phyloP scores from a whole-genome alignment of 2,888 invertebrate genomes.

The Leucoptera coffeella region DNA sequence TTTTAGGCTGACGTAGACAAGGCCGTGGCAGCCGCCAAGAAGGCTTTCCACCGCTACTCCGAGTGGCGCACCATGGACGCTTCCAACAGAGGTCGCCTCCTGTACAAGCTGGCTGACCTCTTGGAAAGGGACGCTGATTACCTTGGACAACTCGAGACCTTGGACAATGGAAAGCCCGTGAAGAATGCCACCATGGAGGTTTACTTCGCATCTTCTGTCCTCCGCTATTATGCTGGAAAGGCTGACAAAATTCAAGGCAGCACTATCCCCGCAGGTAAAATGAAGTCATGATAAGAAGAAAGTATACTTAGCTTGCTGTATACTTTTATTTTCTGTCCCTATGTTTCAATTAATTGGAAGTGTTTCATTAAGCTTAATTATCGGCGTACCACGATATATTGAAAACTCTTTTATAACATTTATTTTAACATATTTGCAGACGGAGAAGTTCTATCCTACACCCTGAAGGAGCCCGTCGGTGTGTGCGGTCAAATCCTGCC shows the following conservation, averaged over 20 bases:
- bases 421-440: conserved; percentile 27
- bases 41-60: conserved; percentile 67
- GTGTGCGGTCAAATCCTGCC: conserved; percentile 89
- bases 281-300: not conserved
- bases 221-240: conserved; percentile 86
- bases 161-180: conserved; percentile 91
- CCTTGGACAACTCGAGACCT: conserved; percentile 78
- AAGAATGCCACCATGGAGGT: conserved; percentile 61
- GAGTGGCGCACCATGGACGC: conserved; percentile 78
- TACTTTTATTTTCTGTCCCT: no score
- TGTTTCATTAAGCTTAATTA: no score
- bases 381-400: no score
- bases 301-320: not conserved
- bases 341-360: no score
- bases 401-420: not conserved
- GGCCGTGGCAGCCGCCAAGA: conserved; percentile 72
- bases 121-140: conserved; percentile 65
- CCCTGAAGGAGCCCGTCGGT: conserved; percentile 77
- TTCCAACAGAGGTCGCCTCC: conserved; percentile 66
- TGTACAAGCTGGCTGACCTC: conserved; percentile 67
- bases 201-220: conserved; percentile 46
- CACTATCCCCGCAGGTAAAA: conserved; percentile 60
- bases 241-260: conserved; percentile 80
- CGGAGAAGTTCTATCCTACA: conserved; percentile 73
- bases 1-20: conserved; percentile 68